phyloP scores from a whole-genome alignment of 2,113 vertebrate species.

The Silurus glanis region DNA sequence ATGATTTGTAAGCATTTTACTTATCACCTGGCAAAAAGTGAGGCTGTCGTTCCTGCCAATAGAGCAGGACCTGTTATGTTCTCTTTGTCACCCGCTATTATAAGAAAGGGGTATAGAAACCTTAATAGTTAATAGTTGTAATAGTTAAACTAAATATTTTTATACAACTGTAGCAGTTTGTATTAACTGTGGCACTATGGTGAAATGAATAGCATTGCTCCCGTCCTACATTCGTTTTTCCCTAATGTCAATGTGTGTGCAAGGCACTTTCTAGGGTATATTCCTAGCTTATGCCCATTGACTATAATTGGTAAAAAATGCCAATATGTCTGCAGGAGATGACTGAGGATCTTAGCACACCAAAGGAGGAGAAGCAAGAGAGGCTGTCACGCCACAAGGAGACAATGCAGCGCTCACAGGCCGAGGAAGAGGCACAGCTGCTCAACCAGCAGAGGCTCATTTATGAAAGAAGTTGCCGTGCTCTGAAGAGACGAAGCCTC shows the following conservation, averaged over 20 bases:
- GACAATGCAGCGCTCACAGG: slow-evolving; percentile 98
- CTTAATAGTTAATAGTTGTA: neutral
- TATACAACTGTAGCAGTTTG: neutral
- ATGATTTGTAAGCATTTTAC: neutral
- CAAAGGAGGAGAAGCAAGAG: slow-evolving; percentile 98
- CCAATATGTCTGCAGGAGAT: slow-evolving; percentile 80
- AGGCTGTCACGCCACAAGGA: slow-evolving; percentile 98
- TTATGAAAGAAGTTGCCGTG: slow-evolving; percentile 94
- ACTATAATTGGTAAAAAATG: neutral
- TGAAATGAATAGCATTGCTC: neutral
- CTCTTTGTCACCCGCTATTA: neutral
- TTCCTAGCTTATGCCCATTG: neutral
- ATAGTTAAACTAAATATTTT: neutral
- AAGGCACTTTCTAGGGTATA: neutral
- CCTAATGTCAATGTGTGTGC: neutral
- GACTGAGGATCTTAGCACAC: slow-evolving; percentile 97
- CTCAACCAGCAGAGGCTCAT: slow-evolving; percentile 93
- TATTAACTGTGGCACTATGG: neutral
- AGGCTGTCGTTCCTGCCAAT: neutral
- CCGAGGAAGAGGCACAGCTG: slow-evolving; percentile 95
- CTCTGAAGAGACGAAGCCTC: slow-evolving; percentile 91
- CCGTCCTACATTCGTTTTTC: neutral
- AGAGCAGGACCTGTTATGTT: neutral
- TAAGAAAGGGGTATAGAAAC: neutral
- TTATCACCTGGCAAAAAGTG: neutral